Evolutionary conservation across 2,797 vertebrate genomes (phyloP), one percentile per base, ranked within the genome.

Genomic region (Potorous gilbertii): DNA sequence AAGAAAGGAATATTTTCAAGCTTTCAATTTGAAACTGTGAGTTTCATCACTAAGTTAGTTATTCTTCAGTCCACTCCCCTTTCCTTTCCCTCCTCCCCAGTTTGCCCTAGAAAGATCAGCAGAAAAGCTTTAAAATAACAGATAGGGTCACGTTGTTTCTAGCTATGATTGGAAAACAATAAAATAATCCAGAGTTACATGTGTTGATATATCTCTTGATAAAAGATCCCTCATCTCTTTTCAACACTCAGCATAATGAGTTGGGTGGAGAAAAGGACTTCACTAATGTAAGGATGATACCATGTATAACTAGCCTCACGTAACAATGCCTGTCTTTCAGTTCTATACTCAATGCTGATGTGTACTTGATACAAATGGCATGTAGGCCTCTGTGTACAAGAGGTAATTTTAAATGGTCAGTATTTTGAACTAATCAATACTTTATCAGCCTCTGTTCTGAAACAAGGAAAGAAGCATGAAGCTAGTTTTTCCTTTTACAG

Each of bases 321-420:
- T 4, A 90, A 93, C n/a, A 27, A 28, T 91, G 94, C 90, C 96
- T 21, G 16, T 40, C n/a, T 74, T 87, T 95, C 93, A 9, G 54
- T 46, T 94, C 94, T 87, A 56, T 74, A 55, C 92, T 90, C 94
- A 91, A 21, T 55, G 95, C 74, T 95, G 56, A 92, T 13, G 94
- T 91, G 93, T 6, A 81, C 46, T 93, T 92, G 95, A 92, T 59
- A 94, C 90, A 93, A 90, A 93, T 55, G 96, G 95, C 96, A 92
- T 56, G 93, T 94, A 94, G 46, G 9, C 24, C 24, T 89, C 66
- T 93, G n/a, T 96, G 66, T 97, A 92, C 95, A 93, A 87, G 59
- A 93, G 97, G 96, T 93, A 95, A 92, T 92, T 97, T 96, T 96
- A 98, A 97, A 96, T 97, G 96, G 95, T 94, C 96, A 96, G 94